Evolutionary conservation across 2,888 invertebrate genomes (phyloP).

Genomic region (Pyrrhia umbra): DNA sequence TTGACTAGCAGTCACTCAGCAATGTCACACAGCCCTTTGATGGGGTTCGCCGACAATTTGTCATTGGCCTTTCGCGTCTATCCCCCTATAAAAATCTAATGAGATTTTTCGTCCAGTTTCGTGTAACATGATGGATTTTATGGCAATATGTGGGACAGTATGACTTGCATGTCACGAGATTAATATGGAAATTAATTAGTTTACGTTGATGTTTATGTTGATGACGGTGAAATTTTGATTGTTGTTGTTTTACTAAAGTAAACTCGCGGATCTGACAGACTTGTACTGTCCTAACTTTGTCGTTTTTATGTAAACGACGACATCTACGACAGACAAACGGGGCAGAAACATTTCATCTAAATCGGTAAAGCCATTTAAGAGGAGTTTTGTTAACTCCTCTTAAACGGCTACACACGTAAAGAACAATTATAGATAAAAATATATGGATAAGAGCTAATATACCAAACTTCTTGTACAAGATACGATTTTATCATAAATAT

Average conservation of each 20-base stretch:
- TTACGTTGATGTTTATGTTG: conserved; percentile 20
- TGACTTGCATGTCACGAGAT: conserved; percentile 50
- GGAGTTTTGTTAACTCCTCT: no score
- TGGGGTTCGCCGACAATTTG: conserved; percentile 55
- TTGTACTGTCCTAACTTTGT: no score
- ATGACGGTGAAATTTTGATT: conserved; percentile 10
- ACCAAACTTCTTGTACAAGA: neutral
- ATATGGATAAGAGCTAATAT: conserved; percentile 12
- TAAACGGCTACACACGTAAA: no score
- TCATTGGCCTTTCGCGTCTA: conserved; percentile 56
- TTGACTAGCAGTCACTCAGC: conserved; percentile 62
- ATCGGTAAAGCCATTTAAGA: no score
- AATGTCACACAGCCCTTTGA: conserved; percentile 57
- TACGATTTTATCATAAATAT: neutral
- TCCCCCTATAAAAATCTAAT: conserved; percentile 56
- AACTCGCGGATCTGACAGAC: no score
- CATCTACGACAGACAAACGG: no score
- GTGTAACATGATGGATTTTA: conserved; percentile 46
- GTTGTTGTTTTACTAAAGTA: no score
- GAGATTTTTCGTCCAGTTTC: conserved; percentile 51
- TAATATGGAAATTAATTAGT: conserved; percentile 46
- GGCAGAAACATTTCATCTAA: no score
- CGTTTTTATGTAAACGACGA: no score
- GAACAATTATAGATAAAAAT: conserved; percentile 15
- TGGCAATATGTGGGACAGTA: conserved; percentile 61